Base-by-base conservation (phyloP, 2,113 vertebrate genomes). In the Corydoras maculifer region DNA sequence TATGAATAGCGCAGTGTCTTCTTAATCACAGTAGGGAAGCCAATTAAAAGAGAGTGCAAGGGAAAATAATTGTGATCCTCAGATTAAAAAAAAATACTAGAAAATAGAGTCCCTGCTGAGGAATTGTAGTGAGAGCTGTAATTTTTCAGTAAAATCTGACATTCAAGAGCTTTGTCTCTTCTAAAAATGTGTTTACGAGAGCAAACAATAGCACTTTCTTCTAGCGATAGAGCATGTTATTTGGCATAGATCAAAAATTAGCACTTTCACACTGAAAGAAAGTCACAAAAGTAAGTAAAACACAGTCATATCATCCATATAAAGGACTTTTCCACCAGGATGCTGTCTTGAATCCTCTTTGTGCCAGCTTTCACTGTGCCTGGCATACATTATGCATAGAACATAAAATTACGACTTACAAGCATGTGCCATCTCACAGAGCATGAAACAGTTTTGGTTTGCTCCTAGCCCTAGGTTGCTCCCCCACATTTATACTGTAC, bases 51-150 rank as follows among this genome's bases (percentile, higher is more conserved):
- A 73, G 85, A 86, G 85, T 86, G 88, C 85, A 82, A 88, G 87
- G 85, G 88, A 88, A 89, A 90, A 43, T 88, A 89, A 89, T 90
- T 91, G 88, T 88, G 85, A 89, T 90, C 86, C 87, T 84, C 87
- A 83, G 84, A 88, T 87, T 87, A 87, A 43, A 43, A 43, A 43
- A 91, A 91, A 88, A 82, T 83, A 86, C 83, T 86, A 84, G 76
- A 78, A 77, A 84, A 86, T 83, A 78, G 84, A 80, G 84, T 84
- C 87, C 88, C 87, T 66, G 87, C 87, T 82, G 88, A 86, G 87
- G 85, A 84, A 87, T 88, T 90, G 88, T 87, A 85, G 82, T 78
- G 78, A 87, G 84, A 90, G 86, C 87, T 88, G 86, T 90, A 87
- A 90, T 90, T 88, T 90, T 88, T 86, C 84, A 88, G 86, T 86